phyloP scores from a whole-genome alignment of 2,113 vertebrate genomes.

The Amblyopsis rosae region DNA sequence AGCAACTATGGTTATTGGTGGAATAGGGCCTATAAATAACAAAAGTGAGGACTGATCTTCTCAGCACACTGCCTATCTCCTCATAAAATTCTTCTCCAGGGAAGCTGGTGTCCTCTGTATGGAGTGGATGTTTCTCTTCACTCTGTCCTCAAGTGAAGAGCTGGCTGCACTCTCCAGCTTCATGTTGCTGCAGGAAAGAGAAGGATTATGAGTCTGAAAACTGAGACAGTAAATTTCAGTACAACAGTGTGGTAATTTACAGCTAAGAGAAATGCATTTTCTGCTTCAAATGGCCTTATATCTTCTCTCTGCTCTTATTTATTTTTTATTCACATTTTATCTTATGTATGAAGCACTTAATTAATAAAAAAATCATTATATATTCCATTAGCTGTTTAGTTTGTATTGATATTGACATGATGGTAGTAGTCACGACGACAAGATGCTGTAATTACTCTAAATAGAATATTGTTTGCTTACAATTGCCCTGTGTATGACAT shows the following conservation, averaged over 20 bases:
- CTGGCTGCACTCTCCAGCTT: constrained; percentile 90
- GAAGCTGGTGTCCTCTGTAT: constrained; percentile 90
- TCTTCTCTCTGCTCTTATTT: too few relatives aligned
- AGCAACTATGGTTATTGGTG: background rate
- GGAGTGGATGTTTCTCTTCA: constrained; percentile 95
- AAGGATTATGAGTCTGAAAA: constrained; percentile 6
- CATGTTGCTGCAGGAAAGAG: constrained; percentile 77
- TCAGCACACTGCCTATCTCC: constrained; percentile 70
- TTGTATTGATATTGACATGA: too few relatives aligned
- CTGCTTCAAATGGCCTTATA: too few relatives aligned
- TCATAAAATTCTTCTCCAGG: constrained; percentile 94
- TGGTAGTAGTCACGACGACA: too few relatives aligned
- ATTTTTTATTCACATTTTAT: too few relatives aligned
- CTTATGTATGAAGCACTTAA: too few relatives aligned
- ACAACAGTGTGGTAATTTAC: too few relatives aligned
- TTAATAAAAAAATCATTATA: too few relatives aligned
- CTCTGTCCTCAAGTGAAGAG: constrained; percentile 89
- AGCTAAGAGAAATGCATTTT: too few relatives aligned
- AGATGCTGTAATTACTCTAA: too few relatives aligned
- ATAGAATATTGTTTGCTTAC: background rate
- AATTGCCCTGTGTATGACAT: background rate
- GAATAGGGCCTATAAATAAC: background rate
- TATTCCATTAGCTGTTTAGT: too few relatives aligned
- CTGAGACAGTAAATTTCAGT: background rate
- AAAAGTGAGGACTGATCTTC: too few relatives aligned